Evolutionary conservation across 2,888 invertebrate genomes (phyloP), one percentile per base, ranked within the genome.

Genomic region (Luperina testacea): DNA sequence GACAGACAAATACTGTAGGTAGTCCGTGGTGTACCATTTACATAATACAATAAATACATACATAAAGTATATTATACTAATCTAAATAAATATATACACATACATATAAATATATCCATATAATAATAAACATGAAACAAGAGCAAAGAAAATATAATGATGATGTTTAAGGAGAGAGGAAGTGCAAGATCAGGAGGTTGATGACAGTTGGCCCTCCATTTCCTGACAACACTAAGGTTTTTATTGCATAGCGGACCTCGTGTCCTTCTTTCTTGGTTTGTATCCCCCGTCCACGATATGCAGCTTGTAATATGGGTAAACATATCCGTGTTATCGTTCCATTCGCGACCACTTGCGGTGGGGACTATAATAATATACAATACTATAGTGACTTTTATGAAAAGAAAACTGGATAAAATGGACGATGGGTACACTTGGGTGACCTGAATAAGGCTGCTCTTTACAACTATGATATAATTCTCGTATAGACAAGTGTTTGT

Each of bases 281-380:
- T 68, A 27, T 48, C 32, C 53, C 32, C 13, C 38, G 45, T 51
- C 73, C 72, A 59, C 77, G 85, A 59, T 63, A 85, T 81, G 76
- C 79, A 72, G 27, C 64, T 45, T 71, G 53, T 83, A 83, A 83
- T 86, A 69, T 86, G 76, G 72, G 82, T 82, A 89, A 88, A 89
- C 89, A 88, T 45, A 68, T 57, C 45, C 63, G 57, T 89, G 89
- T 88, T 88, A 81, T 88, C 80, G 69, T 88, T 88, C 71, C 86
- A 88, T 88, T 80, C 74, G 78, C 76, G 83, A 63, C 83, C 89
- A 89, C 88, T 88, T 70, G 74, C 69, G 64, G 9, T 57, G 57
- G 78, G 57, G 75, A 75, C 77, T 75, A 70, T 63, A 75, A 83
- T 86, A 90, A 87, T 79, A 89, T 87, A 87, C 72, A 88, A 80